Base-by-base conservation (phyloP, 2,113 vertebrate species). In the Dasyurus viverrinus region DNA sequence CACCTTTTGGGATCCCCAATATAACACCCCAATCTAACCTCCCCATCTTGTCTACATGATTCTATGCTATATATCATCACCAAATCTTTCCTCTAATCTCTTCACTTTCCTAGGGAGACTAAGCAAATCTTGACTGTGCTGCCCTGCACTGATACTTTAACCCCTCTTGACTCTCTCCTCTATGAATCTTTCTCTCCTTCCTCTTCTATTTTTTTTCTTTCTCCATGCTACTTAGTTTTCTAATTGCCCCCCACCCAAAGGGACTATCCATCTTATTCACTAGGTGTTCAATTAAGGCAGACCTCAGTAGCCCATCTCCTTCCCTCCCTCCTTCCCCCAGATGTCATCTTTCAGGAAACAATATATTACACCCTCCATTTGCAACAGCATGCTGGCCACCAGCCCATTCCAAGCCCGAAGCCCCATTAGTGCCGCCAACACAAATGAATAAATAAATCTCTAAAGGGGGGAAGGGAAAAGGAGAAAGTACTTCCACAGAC, bases 401-500 rank as follows among this genome's bases (percentile, higher is more conserved):
- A 1, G 95, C 97, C 97, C 96, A 97, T 94, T 92, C 95, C 55
- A 95, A 24, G 53, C 91, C 54, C 27, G 94, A 54, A 92, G 94
- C 94, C 96, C 92, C 68, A 94, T 97, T 97, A 96, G 84, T 92
- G 94, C 54, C 6, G 22, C 94, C 42, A 94, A 97, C 90, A 92
- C 93, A 94, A 97, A 94, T 92, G 96, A 97, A 97, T 93, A 97
- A 96, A 97, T 97, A 97, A 98, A 97, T 97, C 96, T 97, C 94
- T 53, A 84, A 91, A 47, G 57, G 90, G 53, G 94, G 53, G 36
- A 92, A 90, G 96, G 94, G 93, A 96, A 92, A 92, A 94, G 68
- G 68, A 97, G 94, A 94, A 97, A 97, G 92, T 46, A 9, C 47
- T 1, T 2, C 47, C 90, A 95, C 54, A 53, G 93, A 97, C 93